A percentile compares a stretch with the other conserved stretches of the same genome.
phyloP scores from a whole-genome alignment of 1,140 invertebrate species.

The Drosophila asahinai region DNA sequence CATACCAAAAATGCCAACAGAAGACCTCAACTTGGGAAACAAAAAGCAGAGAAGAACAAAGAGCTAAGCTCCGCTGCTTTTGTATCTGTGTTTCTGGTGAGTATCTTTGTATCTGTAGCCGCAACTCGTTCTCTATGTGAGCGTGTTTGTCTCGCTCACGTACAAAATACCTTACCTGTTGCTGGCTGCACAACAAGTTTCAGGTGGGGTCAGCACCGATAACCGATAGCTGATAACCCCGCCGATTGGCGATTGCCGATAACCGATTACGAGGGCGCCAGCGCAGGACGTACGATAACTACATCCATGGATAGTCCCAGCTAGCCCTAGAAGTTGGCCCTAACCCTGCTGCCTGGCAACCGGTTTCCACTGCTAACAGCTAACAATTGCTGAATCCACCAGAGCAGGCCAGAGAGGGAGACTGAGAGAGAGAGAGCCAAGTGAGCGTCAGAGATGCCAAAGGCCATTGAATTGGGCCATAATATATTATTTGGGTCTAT shows the following conservation, averaged over 20 bases:
- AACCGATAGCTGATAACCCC: constrained; percentile 27
- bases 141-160: constrained; percentile 29
- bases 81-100: constrained; percentile 8
- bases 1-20: constrained; percentile 45
- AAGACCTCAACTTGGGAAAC: constrained; percentile 35
- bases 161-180: constrained; percentile 43
- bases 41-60: constrained; percentile 33
- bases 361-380: constrained; percentile 20
- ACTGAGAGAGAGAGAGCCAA: constrained; percentile 8
- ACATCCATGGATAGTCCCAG: background rate
- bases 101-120: constrained; percentile 29
- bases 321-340: constrained; percentile 25
- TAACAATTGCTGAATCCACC: constrained; percentile 1
- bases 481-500: background rate
- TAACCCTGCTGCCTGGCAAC: constrained; percentile 40
- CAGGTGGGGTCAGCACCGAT: constrained; percentile 32
- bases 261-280: constrained; percentile 29
- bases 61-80: constrained; percentile 21
- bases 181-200: constrained; percentile 46
- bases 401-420: background rate
- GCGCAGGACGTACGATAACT: constrained; percentile 17
- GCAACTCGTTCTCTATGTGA: constrained; percentile 1
- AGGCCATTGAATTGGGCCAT: background rate
- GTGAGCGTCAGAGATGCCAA: constrained; percentile 14
- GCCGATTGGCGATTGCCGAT: constrained; percentile 30